Percentiles rank a stretch among this genome's conserved stretches.
Evolutionary conservation across 2,113 vertebrate species (phyloP).

Genomic region (Eleginops maclovinus): DNA sequence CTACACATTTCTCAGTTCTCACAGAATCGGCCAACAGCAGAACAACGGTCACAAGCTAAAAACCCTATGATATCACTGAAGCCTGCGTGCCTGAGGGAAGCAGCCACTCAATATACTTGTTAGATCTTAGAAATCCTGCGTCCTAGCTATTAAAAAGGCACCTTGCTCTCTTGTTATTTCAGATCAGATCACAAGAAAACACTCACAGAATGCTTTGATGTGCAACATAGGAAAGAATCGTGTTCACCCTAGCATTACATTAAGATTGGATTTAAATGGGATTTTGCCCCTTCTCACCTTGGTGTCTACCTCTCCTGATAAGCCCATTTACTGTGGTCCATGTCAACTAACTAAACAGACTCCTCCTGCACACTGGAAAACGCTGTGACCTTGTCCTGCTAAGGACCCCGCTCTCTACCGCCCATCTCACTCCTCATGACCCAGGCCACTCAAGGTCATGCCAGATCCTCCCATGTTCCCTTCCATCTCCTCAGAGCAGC

Average conservation of each 20-base stretch:
- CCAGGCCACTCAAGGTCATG: constrained; percentile 66
- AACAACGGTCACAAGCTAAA: constrained; percentile 31
- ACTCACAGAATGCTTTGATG: constrained; percentile 39
- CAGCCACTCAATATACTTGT: constrained; percentile 26
- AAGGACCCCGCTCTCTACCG: constrained; percentile 19
- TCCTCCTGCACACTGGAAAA: constrained; percentile 34
- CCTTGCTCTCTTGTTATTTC: constrained; percentile 43
- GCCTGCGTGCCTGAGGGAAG: constrained; percentile 15
- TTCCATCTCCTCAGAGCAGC: constrained; percentile 57
- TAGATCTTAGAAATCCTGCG: constrained; percentile 37
- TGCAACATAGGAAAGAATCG: constrained; percentile 43
- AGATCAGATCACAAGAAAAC: constrained; percentile 44
- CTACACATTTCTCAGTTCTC: constrained; percentile 42
- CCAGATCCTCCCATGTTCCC: constrained; percentile 39
- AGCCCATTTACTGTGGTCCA: constrained; percentile 49
- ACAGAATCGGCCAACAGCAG: constrained; percentile 21
- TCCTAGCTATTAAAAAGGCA: constrained; percentile 48
- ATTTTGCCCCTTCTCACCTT: constrained; percentile 68
- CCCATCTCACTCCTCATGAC: constrained; percentile 46
- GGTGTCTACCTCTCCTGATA: constrained; percentile 56
- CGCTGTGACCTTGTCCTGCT: constrained; percentile 64
- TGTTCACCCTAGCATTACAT: constrained; percentile 55
- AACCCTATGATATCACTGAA: constrained; percentile 19
- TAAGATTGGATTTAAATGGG: constrained; percentile 69
- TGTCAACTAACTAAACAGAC: constrained; percentile 57